Evolutionary conservation across 2,797 vertebrate genomes (phyloP), one percentile per base, ranked within the genome.

Genomic region (Danio albolineatus): DNA sequence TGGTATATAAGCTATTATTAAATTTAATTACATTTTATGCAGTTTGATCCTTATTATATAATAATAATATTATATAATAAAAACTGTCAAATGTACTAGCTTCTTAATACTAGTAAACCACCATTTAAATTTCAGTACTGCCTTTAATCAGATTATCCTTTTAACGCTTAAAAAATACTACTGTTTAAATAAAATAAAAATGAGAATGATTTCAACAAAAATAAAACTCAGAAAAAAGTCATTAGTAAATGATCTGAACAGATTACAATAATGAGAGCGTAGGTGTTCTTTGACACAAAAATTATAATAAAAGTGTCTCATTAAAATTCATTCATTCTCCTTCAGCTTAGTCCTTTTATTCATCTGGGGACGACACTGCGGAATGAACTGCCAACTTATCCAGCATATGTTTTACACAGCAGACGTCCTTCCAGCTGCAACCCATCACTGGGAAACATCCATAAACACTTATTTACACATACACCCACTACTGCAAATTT

Each of bases 301-400:
- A n/a, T n/a, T n/a, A n/a, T 7, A 13, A 21, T 0, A 1, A n/a
- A 19, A 10, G 9, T n/a, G n/a, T 0, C 0, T 67, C 14, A 28
- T 1, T 28, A 28, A 28, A 28, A 28, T 28, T 49, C 2, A 67
- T 49, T 28, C 28, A 28, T 28, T 28, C n/a, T 28, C 3, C 28
- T 28, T 28, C 1, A 3, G 3, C 28, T 28, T 28, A 28, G 28
- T 28, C 3, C 28, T 28, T 28, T 3, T 28, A 3, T 28, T 28
- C 28, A 28, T 28, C 28, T 28, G 28, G 28, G 28, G 28, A 28
- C 28, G 28, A 28, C 28, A 28, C 28, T 28, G 28, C 3, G 28
- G 28, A 28, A 28, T 28, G 28, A 28, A 28, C 28, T 28, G 3
- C 28, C 28, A 28, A 28, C 28, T 28, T 28, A 28, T 28, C 28